Evolutionary conservation across 1,140 invertebrate species (phyloP).

Genomic region (Bombus cullumanus): DNA sequence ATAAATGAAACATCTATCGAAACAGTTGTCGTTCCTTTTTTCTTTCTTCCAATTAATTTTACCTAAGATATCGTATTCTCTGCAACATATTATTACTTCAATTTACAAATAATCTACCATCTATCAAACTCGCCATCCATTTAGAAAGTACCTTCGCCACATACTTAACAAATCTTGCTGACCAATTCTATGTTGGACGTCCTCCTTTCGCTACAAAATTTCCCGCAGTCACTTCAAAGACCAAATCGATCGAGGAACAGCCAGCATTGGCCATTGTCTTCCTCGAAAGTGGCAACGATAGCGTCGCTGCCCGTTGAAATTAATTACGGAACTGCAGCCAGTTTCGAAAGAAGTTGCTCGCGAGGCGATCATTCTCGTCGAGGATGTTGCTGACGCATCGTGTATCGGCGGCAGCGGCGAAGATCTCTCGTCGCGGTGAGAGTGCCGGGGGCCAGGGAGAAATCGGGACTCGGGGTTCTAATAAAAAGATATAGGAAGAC

Average conservation of each 20-base stretch:
- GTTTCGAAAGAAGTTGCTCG: slow-evolving; percentile 46
- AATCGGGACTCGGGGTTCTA: slow-evolving; percentile 62
- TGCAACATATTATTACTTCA: too few relatives aligned
- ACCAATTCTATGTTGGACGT: neutral
- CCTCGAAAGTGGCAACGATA: slow-evolving; percentile 8
- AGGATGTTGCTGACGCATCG: slow-evolving; percentile 65
- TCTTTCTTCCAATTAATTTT: neutral
- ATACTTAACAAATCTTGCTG: neutral
- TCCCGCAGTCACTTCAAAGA: neutral
- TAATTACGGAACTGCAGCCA: slow-evolving; percentile 55
- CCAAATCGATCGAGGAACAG: neutral
- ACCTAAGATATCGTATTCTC: too few relatives aligned
- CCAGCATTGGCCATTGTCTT: slow-evolving; percentile 16
- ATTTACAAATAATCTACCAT: too few relatives aligned
- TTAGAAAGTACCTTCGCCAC: neutral
- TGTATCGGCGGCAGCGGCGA: slow-evolving; percentile 32
- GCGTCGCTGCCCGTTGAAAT: slow-evolving; percentile 34
- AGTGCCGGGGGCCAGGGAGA: slow-evolving; percentile 53
- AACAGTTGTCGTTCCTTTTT: neutral
- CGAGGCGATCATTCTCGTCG: neutral
- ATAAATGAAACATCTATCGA: neutral
- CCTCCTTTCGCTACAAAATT: neutral
- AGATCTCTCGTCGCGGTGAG: slow-evolving; percentile 13
- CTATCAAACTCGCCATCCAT: too few relatives aligned
- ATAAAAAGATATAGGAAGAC: slow-evolving; percentile 72